Evolutionary conservation across 2,888 invertebrate species (phyloP).

Genomic region (Diplolepis rosae): DNA sequence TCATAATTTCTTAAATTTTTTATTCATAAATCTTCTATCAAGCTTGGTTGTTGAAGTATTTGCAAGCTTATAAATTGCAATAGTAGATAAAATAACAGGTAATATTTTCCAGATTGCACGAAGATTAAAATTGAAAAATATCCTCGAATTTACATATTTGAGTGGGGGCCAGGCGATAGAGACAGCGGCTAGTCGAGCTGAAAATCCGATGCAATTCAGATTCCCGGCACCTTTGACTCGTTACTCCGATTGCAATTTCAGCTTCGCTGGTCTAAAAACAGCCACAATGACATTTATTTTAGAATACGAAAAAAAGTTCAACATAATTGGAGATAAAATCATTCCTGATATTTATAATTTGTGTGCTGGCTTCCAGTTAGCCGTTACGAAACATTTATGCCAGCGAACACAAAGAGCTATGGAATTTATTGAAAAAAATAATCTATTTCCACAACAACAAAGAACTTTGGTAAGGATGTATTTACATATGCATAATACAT

Average conservation of each 20-base stretch:
- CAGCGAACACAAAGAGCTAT: constrained; percentile 90
- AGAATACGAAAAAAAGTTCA: constrained; percentile 77
- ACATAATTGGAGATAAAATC: constrained; percentile 80
- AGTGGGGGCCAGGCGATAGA: constrained; percentile 93
- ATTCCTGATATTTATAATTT: constrained; percentile 86
- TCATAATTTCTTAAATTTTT: constrained; percentile 10
- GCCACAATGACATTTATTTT: constrained; percentile 76
- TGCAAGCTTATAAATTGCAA: too few species aligned
- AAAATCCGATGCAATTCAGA: constrained; percentile 79
- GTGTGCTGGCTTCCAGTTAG: constrained; percentile 89
- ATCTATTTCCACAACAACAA: constrained; percentile 78
- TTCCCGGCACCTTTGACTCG: constrained; percentile 81
- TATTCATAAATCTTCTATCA: background rate
- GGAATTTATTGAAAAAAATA: constrained; percentile 79
- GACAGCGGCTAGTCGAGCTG: constrained; percentile 81
- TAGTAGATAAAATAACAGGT: too few species aligned
- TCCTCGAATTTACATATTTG: constrained; percentile 82
- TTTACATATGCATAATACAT: too few species aligned
- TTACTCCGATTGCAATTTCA: constrained; percentile 90
- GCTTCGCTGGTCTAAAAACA: constrained; percentile 89
- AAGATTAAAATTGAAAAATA: constrained; percentile 86
- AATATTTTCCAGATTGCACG: constrained; percentile 80
- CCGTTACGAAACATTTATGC: constrained; percentile 85
- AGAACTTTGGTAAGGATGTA: constrained; percentile 79
- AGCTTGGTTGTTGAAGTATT: too few species aligned